Conservation (phyloP, 2,888 invertebrate genomes). For the Campoletis raptor region DNA sequence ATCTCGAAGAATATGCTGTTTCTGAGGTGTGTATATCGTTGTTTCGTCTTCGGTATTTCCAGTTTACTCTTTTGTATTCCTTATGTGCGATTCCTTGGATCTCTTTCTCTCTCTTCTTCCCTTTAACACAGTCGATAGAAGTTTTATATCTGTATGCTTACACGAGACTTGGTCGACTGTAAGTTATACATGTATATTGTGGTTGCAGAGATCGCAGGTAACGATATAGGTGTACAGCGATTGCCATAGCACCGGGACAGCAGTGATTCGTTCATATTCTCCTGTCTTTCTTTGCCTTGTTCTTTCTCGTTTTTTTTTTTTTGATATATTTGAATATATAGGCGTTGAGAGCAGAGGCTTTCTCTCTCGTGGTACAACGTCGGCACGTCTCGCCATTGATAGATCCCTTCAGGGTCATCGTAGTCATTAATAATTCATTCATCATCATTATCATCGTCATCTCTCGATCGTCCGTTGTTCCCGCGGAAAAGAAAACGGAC, state of each 20-base stretch:
- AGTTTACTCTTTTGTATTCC: constrained; percentile 65
- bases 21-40: constrained; percentile 20
- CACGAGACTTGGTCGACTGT: constrained; percentile 44
- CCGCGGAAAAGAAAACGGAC: constrained; percentile 59
- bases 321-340: constrained; percentile 41
- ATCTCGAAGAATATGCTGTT: constrained; percentile 43
- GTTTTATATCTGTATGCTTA: constrained; percentile 18
- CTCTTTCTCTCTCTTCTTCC: constrained; percentile 34
- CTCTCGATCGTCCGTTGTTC: constrained; percentile 59
- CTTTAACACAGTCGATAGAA: constrained; percentile 15
- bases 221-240: constrained; percentile 61
- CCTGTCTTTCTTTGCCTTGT: constrained; percentile 28
- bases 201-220: constrained; percentile 54
- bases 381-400: constrained; percentile 77
- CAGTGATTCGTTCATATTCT: constrained; percentile 47
- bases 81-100: constrained; percentile 46
- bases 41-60: constrained; percentile 58
- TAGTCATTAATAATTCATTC: constrained; percentile 83
- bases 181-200: constrained; percentile 53
- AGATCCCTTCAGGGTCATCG: constrained; percentile 73
- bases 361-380: constrained; percentile 50
- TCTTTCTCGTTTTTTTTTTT: constrained; percentile 26
- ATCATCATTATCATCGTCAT: constrained; percentile 83
- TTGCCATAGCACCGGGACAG: constrained; percentile 42
- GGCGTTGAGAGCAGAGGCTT: constrained; percentile 39